These are phyloP conservation scores for Stigmatopora nigra DNA, from an alignment of 2,113 vertebrate species.

Conservation along the genomic window DNA sequence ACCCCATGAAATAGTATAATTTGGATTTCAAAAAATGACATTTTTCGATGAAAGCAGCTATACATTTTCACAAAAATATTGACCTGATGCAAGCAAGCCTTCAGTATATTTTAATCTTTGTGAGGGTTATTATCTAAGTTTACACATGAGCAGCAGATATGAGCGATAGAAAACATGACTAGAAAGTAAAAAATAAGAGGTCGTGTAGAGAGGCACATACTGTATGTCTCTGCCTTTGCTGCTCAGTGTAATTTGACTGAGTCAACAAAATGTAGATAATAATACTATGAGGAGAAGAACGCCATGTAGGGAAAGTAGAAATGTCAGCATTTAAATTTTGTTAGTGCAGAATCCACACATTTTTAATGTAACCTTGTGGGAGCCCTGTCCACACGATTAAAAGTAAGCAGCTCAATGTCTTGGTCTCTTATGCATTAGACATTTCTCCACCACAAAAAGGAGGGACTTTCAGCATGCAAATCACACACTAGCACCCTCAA, in stretches of 20 bases:
- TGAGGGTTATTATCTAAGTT: neutral
- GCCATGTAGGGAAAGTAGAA: neutral
- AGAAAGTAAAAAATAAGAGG: neutral
- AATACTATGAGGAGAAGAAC: neutral
- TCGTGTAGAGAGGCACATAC: no score
- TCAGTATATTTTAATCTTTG: no score
- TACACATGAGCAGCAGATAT: neutral
- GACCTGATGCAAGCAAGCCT: no score
- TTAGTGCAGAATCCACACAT: neutral
- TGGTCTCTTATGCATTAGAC: neutral
- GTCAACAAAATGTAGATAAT: neutral
- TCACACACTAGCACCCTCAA: conserved; percentile 26
- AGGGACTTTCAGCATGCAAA: conserved; percentile 14
- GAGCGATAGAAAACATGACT: neutral
- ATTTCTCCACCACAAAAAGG: conserved; percentile 1
- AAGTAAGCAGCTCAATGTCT: neutral
- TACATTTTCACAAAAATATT: neutral
- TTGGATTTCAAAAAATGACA: neutral
- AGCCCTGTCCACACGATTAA: neutral
- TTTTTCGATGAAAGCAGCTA: neutral
- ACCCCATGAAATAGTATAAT: neutral
- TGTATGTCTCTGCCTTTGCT: neutral
- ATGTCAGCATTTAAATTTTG: neutral
- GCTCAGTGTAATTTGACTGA: neutral
- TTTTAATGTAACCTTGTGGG: neutral